Evolutionary conservation across 2,888 invertebrate genomes (phyloP).

Genomic region (Brachyptera risi): DNA sequence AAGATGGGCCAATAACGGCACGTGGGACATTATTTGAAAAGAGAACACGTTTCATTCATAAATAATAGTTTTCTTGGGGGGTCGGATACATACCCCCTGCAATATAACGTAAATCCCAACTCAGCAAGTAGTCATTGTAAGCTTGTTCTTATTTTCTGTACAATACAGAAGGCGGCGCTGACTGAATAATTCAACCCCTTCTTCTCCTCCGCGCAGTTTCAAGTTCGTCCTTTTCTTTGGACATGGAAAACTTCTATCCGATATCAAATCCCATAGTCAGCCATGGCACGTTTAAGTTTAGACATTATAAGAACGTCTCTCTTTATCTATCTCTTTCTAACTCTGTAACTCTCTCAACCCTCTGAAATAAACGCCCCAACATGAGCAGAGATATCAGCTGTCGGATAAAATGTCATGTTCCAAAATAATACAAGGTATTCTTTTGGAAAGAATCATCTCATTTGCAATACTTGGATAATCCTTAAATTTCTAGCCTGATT

Average conservation of each 20-base stretch:
- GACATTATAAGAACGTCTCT: no score
- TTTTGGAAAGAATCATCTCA: not conserved
- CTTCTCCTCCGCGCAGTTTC: not conserved
- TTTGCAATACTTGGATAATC: no score
- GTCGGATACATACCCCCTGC: no score
- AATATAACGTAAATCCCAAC: not conserved
- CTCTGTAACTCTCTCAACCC: no score
- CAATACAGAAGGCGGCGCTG: slow-evolving; percentile 2
- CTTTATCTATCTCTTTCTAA: no score
- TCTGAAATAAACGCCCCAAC: not conserved
- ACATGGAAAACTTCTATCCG: slow-evolving; percentile 8
- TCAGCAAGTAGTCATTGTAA: not conserved
- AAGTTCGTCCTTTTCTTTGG: slow-evolving; percentile 10
- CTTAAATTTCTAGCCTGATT: no score
- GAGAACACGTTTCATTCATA: slow-evolving; percentile 27
- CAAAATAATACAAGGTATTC: no score
- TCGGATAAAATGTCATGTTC: slow-evolving; percentile 15
- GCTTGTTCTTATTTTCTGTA: not conserved
- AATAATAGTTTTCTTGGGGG: slow-evolving; percentile 19
- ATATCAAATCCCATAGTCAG: not conserved
- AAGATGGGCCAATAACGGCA: not conserved
- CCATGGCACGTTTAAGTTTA: not conserved
- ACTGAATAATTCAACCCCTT: slow-evolving; percentile 17
- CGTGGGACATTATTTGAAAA: not conserved
- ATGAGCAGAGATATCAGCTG: slow-evolving; percentile 16